Percentiles rank a stretch among this genome's conserved stretches.
phyloP scores from a whole-genome alignment of 2,113 vertebrate genomes.

The Cyanoramphus novaezelandiae region DNA sequence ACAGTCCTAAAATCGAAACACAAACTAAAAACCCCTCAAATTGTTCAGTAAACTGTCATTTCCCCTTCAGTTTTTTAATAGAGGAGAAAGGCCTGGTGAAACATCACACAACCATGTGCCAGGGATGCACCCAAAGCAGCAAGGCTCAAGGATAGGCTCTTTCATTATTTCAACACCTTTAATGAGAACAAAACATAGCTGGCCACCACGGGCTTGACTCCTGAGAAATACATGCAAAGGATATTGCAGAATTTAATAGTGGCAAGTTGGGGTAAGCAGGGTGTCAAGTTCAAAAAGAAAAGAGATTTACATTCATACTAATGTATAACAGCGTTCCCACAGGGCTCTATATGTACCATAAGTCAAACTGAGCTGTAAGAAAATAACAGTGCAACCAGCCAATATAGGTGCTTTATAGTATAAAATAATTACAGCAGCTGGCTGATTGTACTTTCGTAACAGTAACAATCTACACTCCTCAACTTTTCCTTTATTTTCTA shows the following conservation, averaged over 20 bases:
- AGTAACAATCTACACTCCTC: background rate
- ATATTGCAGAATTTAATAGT: background rate
- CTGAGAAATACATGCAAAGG: background rate
- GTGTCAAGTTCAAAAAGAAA: background rate
- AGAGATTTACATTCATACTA: background rate
- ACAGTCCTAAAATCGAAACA: background rate
- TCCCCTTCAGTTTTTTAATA: background rate
- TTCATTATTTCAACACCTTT: background rate
- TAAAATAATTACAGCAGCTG: background rate
- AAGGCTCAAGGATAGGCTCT: background rate
- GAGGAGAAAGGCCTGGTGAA: background rate
- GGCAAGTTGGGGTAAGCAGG: background rate
- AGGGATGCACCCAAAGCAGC: background rate
- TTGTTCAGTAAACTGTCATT: background rate
- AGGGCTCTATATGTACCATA: background rate
- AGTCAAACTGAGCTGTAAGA: constrained; percentile 17
- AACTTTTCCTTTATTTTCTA: background rate
- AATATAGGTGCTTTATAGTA: background rate
- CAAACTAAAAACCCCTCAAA: background rate
- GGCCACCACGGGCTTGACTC: background rate
- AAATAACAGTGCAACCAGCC: background rate
- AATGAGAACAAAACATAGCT: background rate
- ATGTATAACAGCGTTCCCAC: background rate
- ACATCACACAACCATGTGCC: background rate
- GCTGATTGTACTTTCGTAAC: background rate